Base-by-base conservation (phyloP, 37 sponge, comb jelly and placozoan species). In the Hexactinellida sp. region DNA sequence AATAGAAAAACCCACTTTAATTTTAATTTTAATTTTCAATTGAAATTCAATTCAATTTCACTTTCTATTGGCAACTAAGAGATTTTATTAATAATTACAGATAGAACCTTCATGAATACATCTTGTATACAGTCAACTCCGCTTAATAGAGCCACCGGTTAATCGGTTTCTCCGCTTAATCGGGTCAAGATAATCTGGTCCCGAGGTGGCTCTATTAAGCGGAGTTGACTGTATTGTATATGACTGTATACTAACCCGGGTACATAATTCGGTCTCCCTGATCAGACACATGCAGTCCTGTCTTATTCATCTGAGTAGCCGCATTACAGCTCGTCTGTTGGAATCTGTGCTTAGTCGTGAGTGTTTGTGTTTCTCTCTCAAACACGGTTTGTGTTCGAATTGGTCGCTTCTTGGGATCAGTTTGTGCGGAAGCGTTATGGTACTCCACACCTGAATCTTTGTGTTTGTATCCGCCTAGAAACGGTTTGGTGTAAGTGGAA, bases 351-450 rank as follows among this genome's bases (percentile, higher is more conserved):
- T 55, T 84, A 0, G 89, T 84, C 1, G 83, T 13, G 35, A 94
- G 90, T 0, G 97, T 96, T 91, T 96, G 97, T 19, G 94, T 91
- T 37, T 96, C 93, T 24, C 97, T 82, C 52, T 92, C 84, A 36
- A 35, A 84, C 36, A 16, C 0, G 24, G 36, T 52, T 37, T 85
- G 5, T 35, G 41, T 24, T 24, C 54, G 36, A 25, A 0, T 35
- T 37, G 55, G 54, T 85, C 25, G 38, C 0, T 84, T 87, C 39
- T 82, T 91, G 37, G 90, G 87, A 39, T 84, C 7, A 3, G 92
- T 90, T 82, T 93, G 94, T 13, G 88, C 86, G 0, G 90, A 82
- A 23, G 92, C 91, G 38, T 97, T 83, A 83, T 95, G 95, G 89
- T 92, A 97, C 86, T 97, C 95, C 30, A 88, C 55, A 0, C 90